phyloP scores from a whole-genome alignment of 2,888 invertebrate genomes.

The Drosophila subsilvestris region DNA sequence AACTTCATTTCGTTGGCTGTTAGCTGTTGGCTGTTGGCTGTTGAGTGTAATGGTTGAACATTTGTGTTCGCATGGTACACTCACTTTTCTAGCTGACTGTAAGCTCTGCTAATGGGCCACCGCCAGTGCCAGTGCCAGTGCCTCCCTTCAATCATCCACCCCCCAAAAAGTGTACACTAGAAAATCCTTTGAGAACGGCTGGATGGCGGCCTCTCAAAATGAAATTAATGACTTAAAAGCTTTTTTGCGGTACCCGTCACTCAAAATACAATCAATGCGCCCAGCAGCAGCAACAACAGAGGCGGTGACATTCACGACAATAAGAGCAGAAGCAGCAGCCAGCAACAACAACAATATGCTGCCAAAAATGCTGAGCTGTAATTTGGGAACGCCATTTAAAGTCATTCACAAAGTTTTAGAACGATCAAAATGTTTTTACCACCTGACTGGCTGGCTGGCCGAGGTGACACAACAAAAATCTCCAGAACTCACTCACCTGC shows the following conservation, averaged over 20 bases:
- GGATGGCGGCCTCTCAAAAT: slow-evolving; percentile 50
- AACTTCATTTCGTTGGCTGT: slow-evolving; percentile 45
- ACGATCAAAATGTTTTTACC: slow-evolving; percentile 58
- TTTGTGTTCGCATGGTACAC: slow-evolving; percentile 8
- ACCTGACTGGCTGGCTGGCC: slow-evolving; percentile 22
- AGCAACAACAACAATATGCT: slow-evolving; percentile 27
- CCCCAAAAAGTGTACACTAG: slow-evolving; percentile 61
- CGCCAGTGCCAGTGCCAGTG: slow-evolving; percentile 1
- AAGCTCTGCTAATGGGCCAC: slow-evolving; percentile 23
- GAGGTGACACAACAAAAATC: slow-evolving; percentile 44
- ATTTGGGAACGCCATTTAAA: slow-evolving; percentile 55
- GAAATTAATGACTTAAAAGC: slow-evolving; percentile 81
- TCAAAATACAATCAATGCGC: slow-evolving; percentile 75
- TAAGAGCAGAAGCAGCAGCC: slow-evolving; percentile 10
- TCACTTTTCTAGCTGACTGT: slow-evolving; percentile 1
- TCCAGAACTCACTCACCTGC: slow-evolving; percentile 48
- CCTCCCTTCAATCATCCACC: slow-evolving; percentile 15
- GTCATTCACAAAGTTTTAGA: slow-evolving; percentile 55
- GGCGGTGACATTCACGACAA: slow-evolving; percentile 22
- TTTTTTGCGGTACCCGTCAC: slow-evolving; percentile 80
- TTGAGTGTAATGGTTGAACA: slow-evolving; percentile 28
- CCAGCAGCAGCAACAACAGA: slow-evolving; percentile 50
- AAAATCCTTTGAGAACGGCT: slow-evolving; percentile 70
- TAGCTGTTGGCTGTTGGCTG: neutral
- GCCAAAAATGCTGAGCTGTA: slow-evolving; percentile 47